These are phyloP conservation scores for Drosophila neoperkinsi DNA, from an alignment of 2,888 invertebrate genomes.

Conservation along the genomic window DNA sequence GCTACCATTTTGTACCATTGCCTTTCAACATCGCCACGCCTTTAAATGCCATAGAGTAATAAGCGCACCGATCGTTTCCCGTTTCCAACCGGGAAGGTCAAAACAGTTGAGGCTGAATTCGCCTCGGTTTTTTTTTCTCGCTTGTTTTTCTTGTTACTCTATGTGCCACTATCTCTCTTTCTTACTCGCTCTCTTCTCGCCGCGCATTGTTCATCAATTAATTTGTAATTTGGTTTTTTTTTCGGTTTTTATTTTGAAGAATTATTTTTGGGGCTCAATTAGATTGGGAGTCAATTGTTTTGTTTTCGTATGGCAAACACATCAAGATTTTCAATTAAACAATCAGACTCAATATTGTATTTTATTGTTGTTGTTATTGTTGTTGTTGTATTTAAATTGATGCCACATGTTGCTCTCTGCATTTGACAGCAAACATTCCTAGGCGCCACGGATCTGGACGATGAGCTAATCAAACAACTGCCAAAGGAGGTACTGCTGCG, in stretches of 20 bases:
- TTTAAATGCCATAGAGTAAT: constrained; percentile 7
- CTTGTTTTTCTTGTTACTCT: constrained; percentile 5
- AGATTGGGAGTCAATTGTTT: constrained; percentile 54
- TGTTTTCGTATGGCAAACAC: constrained; percentile 47
- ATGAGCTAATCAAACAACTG: constrained; percentile 89
- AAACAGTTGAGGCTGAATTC: constrained; percentile 1
- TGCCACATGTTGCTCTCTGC: constrained; percentile 4
- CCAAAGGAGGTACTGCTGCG: constrained; percentile 98
- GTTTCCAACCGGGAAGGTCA: neutral
- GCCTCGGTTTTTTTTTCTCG: neutral
- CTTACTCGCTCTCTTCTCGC: constrained; percentile 12
- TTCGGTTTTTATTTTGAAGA: constrained; percentile 22
- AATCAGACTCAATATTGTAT: constrained; percentile 35
- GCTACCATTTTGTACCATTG: constrained; percentile 56
- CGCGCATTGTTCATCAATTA: constrained; percentile 64
- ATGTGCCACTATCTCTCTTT: constrained; percentile 4
- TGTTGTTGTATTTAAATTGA: constrained; percentile 3
- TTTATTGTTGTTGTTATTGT: neutral
- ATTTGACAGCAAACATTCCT: constrained; percentile 85
- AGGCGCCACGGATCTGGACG: constrained; percentile 84
- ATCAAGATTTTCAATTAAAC: constrained; percentile 34
- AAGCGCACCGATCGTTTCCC: constrained; percentile 7
- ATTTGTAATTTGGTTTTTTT: constrained; percentile 51
- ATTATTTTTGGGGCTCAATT: constrained; percentile 41
- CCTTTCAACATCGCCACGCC: constrained; percentile 20